Evolutionary conservation across 2,113 vertebrate species (phyloP).

Genomic region (Anguilla japonica): DNA sequence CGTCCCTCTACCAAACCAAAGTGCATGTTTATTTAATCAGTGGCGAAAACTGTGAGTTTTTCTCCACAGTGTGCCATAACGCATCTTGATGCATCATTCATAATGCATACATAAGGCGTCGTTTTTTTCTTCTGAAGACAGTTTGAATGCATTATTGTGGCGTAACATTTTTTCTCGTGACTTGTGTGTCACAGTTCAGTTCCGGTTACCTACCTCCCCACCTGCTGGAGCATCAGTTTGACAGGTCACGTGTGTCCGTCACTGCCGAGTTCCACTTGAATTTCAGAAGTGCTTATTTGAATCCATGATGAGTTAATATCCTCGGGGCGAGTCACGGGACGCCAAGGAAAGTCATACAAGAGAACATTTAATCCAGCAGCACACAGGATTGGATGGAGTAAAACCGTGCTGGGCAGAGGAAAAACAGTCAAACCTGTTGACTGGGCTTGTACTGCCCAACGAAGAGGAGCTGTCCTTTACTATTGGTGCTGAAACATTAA

Average conservation of each 20-base stretch:
- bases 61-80: neutral
- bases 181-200: neutral
- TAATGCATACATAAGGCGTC: neutral
- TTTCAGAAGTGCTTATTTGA: conserved; percentile 35
- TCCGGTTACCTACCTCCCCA: conserved; percentile 6
- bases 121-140: neutral
- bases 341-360: conserved; percentile 43
- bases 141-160: neutral
- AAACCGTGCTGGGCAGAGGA: conserved; percentile 65
- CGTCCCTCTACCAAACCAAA: neutral
- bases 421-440: conserved; percentile 65
- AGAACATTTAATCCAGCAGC: conserved; percentile 51
- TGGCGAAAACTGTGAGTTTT: neutral
- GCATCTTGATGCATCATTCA: neutral
- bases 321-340: conserved; percentile 55
- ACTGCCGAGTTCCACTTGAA: conserved; percentile 28
- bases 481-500: conserved; percentile 63
- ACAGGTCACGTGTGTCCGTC: conserved; percentile 39
- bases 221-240: conserved; percentile 25
- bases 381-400: conserved; percentile 33
- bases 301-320: conserved; percentile 45
- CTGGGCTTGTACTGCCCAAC: conserved; percentile 50
- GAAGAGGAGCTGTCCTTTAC: conserved; percentile 58
- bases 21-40: neutral
- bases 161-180: neutral